These are phyloP conservation scores for Homarus americanus DNA, from an alignment of 1,140 invertebrate species.

Conservation along the genomic window DNA sequence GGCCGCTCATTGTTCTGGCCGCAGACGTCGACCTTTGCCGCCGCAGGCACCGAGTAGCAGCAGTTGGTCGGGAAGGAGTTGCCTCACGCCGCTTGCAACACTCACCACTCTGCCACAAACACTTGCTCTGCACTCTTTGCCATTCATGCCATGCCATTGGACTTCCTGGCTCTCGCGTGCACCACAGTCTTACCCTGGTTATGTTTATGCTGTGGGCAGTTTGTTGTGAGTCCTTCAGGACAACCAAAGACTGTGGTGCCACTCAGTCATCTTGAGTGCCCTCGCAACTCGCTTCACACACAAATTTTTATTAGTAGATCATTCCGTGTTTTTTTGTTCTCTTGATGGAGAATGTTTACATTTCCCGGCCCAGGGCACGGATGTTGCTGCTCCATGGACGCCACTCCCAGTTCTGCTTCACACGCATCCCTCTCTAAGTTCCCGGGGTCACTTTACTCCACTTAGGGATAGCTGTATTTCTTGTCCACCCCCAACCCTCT, in stretches of 20 bases:
- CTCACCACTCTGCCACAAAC: too few relatives aligned
- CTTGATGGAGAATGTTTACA: neutral
- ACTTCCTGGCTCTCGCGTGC: neutral
- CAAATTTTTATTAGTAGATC: neutral
- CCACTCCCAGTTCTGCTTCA: neutral
- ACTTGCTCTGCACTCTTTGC: too few relatives aligned
- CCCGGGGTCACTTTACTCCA: too few relatives aligned
- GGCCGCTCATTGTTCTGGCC: conserved; percentile 25
- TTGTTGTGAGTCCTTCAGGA: too few relatives aligned
- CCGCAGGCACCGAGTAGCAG: conserved; percentile 26
- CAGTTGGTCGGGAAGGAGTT: conserved; percentile 24
- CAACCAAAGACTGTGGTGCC: too few relatives aligned
- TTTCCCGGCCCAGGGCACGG: neutral
- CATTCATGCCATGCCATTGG: too few relatives aligned
- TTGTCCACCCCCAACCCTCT: neutral
- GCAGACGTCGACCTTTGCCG: conserved; percentile 41
- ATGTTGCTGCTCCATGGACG: neutral
- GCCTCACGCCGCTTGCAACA: conserved; percentile 24
- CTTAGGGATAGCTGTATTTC: too few relatives aligned
- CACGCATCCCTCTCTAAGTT: neutral
- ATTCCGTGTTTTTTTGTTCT: neutral
- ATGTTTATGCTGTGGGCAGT: too few relatives aligned
- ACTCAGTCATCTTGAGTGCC: too few relatives aligned
- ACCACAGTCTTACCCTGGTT: too few relatives aligned
- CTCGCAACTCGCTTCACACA: neutral